Evolutionary conservation across 2,797 vertebrate species (phyloP).

Genomic region (Sebastes nivosus): DNA sequence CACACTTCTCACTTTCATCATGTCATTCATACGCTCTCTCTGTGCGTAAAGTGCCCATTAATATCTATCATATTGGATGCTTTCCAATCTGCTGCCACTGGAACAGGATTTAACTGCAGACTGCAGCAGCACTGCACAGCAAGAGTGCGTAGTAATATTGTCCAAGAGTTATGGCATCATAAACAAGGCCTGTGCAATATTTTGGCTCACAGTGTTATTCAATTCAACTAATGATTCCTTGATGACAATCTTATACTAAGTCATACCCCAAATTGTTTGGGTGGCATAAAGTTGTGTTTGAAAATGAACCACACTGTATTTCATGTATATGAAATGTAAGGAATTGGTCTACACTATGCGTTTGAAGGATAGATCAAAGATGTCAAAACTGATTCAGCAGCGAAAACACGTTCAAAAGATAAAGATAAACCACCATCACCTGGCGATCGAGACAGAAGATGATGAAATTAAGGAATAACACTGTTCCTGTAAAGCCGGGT

Average conservation of each 20-base stretch:
- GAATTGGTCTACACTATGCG: not conserved
- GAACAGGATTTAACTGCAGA: constrained; percentile 22
- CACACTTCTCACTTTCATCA: constrained; percentile 34
- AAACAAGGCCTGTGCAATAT: constrained; percentile 25
- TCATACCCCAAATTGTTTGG: not conserved
- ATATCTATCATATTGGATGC: constrained; percentile 49
- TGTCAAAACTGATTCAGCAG: too few relatives aligned
- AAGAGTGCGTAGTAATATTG: constrained; percentile 31
- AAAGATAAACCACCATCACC: too few relatives aligned
- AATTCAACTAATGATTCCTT: constrained; percentile 35
- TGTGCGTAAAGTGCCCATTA: constrained; percentile 57
- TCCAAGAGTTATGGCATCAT: constrained; percentile 29
- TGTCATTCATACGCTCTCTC: constrained; percentile 49
- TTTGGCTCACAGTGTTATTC: constrained; percentile 18
- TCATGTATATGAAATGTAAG: not conserved
- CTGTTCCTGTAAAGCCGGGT: too few relatives aligned
- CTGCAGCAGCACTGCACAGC: constrained; percentile 28
- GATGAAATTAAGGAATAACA: too few relatives aligned
- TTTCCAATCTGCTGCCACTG: constrained; percentile 47
- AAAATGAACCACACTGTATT: not conserved
- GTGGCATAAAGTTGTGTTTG: not conserved
- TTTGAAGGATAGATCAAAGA: too few relatives aligned
- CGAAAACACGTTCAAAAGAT: too few relatives aligned
- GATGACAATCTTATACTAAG: constrained; percentile 11
- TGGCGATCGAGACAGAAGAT: too few relatives aligned